Evolutionary conservation across 1,140 invertebrate genomes (phyloP), one percentile per base, ranked within the genome.

Genomic region (Pogonognathellus flavescens): DNA sequence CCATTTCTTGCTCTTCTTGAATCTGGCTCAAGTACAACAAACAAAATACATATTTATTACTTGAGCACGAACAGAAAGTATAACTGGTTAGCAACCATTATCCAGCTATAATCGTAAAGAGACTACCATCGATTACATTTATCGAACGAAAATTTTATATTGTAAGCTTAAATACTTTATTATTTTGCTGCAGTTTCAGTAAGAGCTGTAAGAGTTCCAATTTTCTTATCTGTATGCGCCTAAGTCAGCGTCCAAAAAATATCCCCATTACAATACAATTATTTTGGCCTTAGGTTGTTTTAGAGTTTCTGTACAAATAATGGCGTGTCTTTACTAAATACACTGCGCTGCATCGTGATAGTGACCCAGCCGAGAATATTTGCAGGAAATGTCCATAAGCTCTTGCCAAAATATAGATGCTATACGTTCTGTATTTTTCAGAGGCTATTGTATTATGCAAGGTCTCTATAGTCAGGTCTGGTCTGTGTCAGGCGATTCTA

Each of bases 281-380:
- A n/a, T n/a, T 57, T 57, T 57, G 53, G 11, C 53, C 11, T 57
- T 2, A 2, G 11, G n/a, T 14, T 57, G 9, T 57, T 57, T n/a
- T 57, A 57, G 52, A 14, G 11, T 57, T 9, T 14, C 11, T n/a
- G 53, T 14, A 57, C 53, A 14, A 57, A 14, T 57, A 57, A 57
- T 57, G 53, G 53, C 53, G n/a, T 57, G 53, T 57, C 53, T 57
- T 14, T n/a, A 57, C 11, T n/a, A 13, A 57, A 13, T 57, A 57
- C 53, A 57, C n/a, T 57, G 53, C 53, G 53, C n/a, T 57, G 53
- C 53, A 57, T 57, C n/a, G 53, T 57, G 53, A 57, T 57, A 57
- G 53, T 57, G 53, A 57, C 53, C 53, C 53, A 57, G n/a, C 53
- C n/a, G 53, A n/a, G n/a, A 9, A 57, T 57, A 57, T n/a, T 57